Evolutionary conservation across 2,113 vertebrate genomes (phyloP).

Genomic region (Blennius ocellaris): DNA sequence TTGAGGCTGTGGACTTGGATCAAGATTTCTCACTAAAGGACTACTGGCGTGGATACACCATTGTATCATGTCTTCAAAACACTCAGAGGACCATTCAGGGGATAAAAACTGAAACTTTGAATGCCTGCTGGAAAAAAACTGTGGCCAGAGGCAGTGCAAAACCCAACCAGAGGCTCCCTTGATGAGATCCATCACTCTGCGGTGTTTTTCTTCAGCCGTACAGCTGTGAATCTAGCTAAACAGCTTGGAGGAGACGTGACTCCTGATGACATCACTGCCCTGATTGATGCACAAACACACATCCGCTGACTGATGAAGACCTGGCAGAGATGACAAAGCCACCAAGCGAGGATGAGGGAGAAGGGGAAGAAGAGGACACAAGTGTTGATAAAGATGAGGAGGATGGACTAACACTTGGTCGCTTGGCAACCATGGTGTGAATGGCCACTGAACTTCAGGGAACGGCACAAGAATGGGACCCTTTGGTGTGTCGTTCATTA

Average conservation of each 20-base stretch:
- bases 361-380: slow-evolving; percentile 1
- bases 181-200: no score
- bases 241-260: slow-evolving; percentile 9
- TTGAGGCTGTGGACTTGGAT: slow-evolving; percentile 6
- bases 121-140: slow-evolving; percentile 16
- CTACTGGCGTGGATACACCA: not conserved
- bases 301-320: no score
- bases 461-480: slow-evolving; percentile 1
- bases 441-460: slow-evolving; percentile 10
- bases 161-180: no score
- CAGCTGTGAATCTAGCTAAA: slow-evolving; percentile 5
- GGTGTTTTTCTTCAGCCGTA: no score
- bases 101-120: slow-evolving; percentile 29
- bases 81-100: slow-evolving; percentile 18
- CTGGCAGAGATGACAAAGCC: slow-evolving; percentile 1
- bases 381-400: slow-evolving; percentile 11
- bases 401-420: slow-evolving; percentile 25
- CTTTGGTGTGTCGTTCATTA: not conserved
- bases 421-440: slow-evolving; percentile 15
- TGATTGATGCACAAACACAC: no score
- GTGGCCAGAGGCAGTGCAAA: slow-evolving; percentile 3
- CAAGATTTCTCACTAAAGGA: slow-evolving; percentile 15
- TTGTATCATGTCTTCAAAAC: slow-evolving; percentile 14
- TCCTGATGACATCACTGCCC: slow-evolving; percentile 14
- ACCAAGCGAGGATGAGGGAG: slow-evolving; percentile 2